Evolutionary conservation across 2,888 invertebrate genomes (phyloP), one percentile per base, ranked within the genome.

Genomic region (Sthenelais limicola): DNA sequence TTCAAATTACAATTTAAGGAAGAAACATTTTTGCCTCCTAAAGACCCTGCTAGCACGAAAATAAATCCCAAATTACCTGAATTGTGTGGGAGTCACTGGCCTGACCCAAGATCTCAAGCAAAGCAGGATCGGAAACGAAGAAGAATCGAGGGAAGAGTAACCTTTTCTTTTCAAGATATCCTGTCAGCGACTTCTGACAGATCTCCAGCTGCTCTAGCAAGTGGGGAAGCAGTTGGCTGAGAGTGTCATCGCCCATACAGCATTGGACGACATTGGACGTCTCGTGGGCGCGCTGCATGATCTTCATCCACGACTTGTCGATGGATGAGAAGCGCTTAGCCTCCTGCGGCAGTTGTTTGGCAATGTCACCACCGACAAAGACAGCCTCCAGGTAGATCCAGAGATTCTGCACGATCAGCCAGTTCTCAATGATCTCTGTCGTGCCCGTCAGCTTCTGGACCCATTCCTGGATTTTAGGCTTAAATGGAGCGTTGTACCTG

Each of bases 381-480:
- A 98, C 98, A 0, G 98, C 98, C 88, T 98, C 98, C 43, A 98
- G 89, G 85, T 98, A 98, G 1, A 98, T 97, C 98, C 98, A 98
- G 93, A 98, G 94, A 86, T 98, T 98, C 88, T 98, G 98, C 0
- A 98, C 98, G 2, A 97, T 90, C n/a, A 98, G 89, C 98, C 98
- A 98, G 74, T 97, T 91, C 87, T 98, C 98, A 73, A 98, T 90
- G 82, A 98, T 96, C 88, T 98, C 98, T 87, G 97, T 97, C 0
- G 97, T 97, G 82, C 96, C 97, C 47, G 97, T 96, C 68, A 98
- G 89, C 87, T 98, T 97, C 77, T 93, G 92, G 0, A 97, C 92
- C 98, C 97, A 98, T 85, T 96, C 96, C 84, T 96, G 96, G 80
- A 98, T 98, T 89, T 96, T 96, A 83, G 96, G 97, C 79, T 95